Evolutionary conservation across 2,797 vertebrate species (phyloP).

Genomic region (Enteromius radiatus): DNA sequence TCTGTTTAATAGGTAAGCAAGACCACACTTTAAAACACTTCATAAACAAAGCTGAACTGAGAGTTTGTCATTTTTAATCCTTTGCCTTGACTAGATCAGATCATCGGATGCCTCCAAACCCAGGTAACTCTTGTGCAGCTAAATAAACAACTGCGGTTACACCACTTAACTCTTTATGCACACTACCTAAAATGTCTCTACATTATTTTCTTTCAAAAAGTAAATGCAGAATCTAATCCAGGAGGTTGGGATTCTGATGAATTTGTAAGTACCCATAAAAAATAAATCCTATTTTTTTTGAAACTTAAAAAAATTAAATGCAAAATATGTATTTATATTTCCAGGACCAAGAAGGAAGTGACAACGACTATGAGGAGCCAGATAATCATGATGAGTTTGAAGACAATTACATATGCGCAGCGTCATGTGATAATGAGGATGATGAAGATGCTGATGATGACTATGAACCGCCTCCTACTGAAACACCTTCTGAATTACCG

Average conservation of each 20-base stretch:
- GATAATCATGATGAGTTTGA: conserved; percentile 61
- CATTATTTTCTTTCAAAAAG: not conserved
- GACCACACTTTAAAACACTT: not conserved
- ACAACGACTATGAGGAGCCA: conserved; percentile 90
- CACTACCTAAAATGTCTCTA: conserved; percentile 28
- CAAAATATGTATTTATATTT: not conserved
- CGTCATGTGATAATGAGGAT: conserved; percentile 75
- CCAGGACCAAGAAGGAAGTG: conserved; percentile 74
- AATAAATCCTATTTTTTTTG: not conserved
- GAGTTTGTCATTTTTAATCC: not conserved
- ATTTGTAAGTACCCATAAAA: conserved; percentile 70
- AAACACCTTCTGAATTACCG: conserved; percentile 73
- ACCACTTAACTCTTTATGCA: not conserved
- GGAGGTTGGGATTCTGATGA: conserved; percentile 71
- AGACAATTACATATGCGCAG: conserved; percentile 74
- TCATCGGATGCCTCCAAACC: conserved; percentile 58
- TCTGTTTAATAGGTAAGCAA: conserved; percentile 61
- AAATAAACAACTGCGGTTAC: not conserved
- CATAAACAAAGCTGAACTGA: conserved; percentile 5
- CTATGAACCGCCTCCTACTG: conserved; percentile 89
- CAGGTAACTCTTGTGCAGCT: conserved; percentile 63
- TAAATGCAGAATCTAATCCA: not conserved
- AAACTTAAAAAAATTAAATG: not conserved
- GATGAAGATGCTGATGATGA: conserved; percentile 73
- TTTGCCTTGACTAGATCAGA: conserved; percentile 56